Evolutionary conservation across 2,113 vertebrate genomes (phyloP).

Genomic region (Suricata suricatta): DNA sequence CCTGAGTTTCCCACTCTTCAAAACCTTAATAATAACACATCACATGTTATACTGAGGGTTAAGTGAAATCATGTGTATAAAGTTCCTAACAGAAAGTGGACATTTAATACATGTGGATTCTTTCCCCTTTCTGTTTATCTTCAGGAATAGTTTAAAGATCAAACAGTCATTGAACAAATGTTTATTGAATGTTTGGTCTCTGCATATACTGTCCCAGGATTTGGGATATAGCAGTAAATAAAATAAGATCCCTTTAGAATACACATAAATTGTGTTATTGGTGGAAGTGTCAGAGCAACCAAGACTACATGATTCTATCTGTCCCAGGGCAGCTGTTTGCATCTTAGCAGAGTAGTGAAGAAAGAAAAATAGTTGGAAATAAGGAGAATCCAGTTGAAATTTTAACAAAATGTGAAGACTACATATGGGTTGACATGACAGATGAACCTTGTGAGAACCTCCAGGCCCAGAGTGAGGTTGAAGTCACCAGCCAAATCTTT

Average conservation of each 20-base stretch:
- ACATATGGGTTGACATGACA: not conserved
- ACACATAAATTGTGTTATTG: not conserved
- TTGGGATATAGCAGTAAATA: not conserved
- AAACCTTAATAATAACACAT: not conserved
- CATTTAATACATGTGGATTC: not conserved
- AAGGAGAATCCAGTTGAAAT: not conserved
- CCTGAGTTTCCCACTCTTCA: not conserved
- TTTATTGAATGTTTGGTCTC: not conserved
- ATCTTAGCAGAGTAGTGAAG: not conserved
- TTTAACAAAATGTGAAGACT: not conserved
- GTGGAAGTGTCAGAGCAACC: not conserved
- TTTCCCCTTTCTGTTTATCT: slow-evolving; percentile 15
- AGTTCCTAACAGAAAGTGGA: not conserved
- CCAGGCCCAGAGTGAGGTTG: not conserved
- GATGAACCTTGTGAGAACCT: not conserved
- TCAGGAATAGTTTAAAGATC: not conserved
- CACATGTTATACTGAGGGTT: not conserved
- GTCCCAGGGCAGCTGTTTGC: not conserved
- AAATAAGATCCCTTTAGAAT: not conserved
- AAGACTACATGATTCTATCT: not conserved
- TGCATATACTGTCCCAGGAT: not conserved
- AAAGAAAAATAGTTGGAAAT: not conserved
- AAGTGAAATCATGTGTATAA: not conserved
- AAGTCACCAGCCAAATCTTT: not conserved
- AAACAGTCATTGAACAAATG: not conserved